Evolutionary conservation across 2,113 vertebrate species (phyloP), one percentile per base, ranked within the genome.

Genomic region (Chaetodon trifascialis): DNA sequence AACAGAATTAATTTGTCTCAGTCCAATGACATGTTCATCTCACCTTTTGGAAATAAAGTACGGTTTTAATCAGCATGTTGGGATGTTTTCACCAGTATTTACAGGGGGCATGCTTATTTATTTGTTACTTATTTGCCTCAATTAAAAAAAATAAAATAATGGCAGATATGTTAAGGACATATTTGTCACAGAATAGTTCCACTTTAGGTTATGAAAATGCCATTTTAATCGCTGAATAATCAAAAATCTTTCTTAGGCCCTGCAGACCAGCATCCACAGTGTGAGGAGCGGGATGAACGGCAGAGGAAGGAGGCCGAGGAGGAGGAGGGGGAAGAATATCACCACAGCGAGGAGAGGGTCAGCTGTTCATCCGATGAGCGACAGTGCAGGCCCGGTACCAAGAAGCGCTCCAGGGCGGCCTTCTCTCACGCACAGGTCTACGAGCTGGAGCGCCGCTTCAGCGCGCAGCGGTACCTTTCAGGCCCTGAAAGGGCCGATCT

Each of bases 371-470:
- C 88, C 47, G 81, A 74, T 0, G 76, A 66, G 19, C 84, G 79
- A 42, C 81, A 76, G 85, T 67, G 88, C 17, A 65, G 49, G 49
- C 11, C 86, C 10, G 74, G 72, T 0, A 60, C 84, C 46, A 96
- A 96, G 91, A 96, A 95, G 88, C 93, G 96, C 63, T 94, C 95
- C 75, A 89, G 96, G 55, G 96, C 96, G 51, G 96, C 96, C 65
- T 96, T 96, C 86, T 94, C 96, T 8, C 96, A 96, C 75, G 89
- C 95, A 0, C 96, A 96, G 85, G 94, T 96, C 30, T 93, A 93
- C 72, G 95, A 96, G 86, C 89, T 96, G 83, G 96, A 96, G 92
- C 93, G 95, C 5, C 95, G 96, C 54, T 96, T 96, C 75, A 93
- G 74, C 59, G 55, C 89, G 6, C 96, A 96, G 89, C 84, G 94